Conservation (phyloP, 2,888 invertebrate species). For the Spialia ferax region DNA sequence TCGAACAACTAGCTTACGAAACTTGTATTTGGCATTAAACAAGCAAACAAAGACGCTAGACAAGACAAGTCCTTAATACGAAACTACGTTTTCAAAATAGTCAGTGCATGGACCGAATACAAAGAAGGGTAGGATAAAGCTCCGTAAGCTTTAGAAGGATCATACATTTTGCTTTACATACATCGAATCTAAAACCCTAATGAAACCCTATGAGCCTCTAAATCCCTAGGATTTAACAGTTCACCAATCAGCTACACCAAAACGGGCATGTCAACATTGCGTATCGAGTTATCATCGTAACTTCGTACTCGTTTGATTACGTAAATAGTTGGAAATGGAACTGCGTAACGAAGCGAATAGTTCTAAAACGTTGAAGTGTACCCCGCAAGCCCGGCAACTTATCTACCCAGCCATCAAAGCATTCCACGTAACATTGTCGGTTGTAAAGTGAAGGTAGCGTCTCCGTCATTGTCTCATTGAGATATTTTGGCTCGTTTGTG, state of each 20-base stretch:
- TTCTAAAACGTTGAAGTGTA: constrained; percentile 22
- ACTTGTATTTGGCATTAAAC: neutral
- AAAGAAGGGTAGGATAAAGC: constrained; percentile 36
- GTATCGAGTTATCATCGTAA: constrained; percentile 34
- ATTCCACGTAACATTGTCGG: constrained; percentile 11
- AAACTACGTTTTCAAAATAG: constrained; percentile 46
- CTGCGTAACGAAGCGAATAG: constrained; percentile 32
- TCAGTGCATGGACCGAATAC: constrained; percentile 40
- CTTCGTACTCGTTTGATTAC: constrained; percentile 31
- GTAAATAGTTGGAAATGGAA: constrained; percentile 23
- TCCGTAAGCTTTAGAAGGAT: constrained; percentile 42
- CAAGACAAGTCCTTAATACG: constrained; percentile 33
- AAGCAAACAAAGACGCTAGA: constrained; percentile 9
- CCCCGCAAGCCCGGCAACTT: constrained; percentile 13
- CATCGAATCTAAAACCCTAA: constrained; percentile 46
- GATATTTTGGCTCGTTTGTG: neutral
- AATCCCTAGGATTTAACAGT: constrained; percentile 44
- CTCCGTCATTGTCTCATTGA: constrained; percentile 12
- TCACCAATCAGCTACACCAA: constrained; percentile 30
- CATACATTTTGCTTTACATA: constrained; percentile 48
- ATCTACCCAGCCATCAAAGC: constrained; percentile 7
- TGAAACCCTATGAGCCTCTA: constrained; percentile 34
- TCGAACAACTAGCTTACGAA: neutral
- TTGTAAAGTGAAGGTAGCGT: neutral
- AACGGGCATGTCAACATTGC: constrained; percentile 29